Base-by-base conservation (phyloP, 1,140 invertebrate genomes). In the Heliothis subflexa region DNA sequence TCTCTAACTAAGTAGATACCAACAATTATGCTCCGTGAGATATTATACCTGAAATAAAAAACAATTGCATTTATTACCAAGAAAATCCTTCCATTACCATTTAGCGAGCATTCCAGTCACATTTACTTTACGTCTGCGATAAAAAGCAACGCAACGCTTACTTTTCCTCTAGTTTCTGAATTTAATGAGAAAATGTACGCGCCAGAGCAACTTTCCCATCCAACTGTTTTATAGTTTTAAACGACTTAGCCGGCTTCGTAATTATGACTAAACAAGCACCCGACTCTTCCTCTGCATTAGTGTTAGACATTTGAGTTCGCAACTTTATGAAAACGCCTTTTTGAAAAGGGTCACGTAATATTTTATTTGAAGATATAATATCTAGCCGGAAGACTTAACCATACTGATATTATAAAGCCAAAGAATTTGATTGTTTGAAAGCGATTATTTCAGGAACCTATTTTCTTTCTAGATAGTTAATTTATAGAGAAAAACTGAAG, bases 161-260 rank as follows among this genome's bases (percentile, higher is more conserved):
- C 50, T 71, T 16, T 57, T 66, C 33, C 62, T 21, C 50, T 28
- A 77, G 61, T 68, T 77, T 55, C 74, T 40, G 61, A 57, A 55
- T 9, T 68, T 68, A 77, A 77, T 77, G 74, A 77, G 74, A 77
- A 77, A 77, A 77, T 77, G 52, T 68, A 68, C 52, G 68, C 50
- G 72, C 57, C 25, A 18, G 52, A 33, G 61, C 25, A 77, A 82
- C 72, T 81, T 81, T 79, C 33, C 70, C 81, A 82, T 84, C 81
- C 66, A 54, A 80, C 75, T 81, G 71, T 84, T 82, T 83, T 83
- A 84, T 85, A 83, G 81, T 85, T 87, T 85, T 80, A 82, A 83
- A 78, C 73, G 66, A 77, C 61, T 80, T 71, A 71, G 47, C 72
- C 16, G 71, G 55, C 50, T 70, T 40, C 47, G 64, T 80, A 80